These are phyloP conservation scores for Ptyas mucosa DNA, from an alignment of 2,113 vertebrate species.

Conservation along the genomic window DNA sequence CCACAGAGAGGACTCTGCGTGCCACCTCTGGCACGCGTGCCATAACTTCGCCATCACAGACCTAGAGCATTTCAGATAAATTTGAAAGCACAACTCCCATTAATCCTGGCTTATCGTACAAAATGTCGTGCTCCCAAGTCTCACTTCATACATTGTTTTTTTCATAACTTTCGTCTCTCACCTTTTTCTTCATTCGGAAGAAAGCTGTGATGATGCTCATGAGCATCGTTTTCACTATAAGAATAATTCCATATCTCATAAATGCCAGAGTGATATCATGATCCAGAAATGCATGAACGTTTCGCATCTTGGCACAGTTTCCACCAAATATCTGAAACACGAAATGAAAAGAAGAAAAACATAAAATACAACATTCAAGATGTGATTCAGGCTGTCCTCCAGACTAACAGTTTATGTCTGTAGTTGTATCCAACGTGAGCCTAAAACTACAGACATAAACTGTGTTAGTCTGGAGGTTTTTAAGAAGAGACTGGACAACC, in stretches of 20 bases:
- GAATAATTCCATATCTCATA: slow-evolving; percentile 68
- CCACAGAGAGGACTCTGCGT: too few relatives aligned
- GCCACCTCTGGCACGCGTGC: too few relatives aligned
- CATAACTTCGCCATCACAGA: not conserved
- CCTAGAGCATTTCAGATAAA: not conserved
- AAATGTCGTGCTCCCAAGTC: not conserved
- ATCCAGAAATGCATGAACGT: slow-evolving; percentile 58
- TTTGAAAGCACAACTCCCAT: not conserved
- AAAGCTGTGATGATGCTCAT: slow-evolving; percentile 72
- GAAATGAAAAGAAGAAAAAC: not conserved
- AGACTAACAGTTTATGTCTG: too few relatives aligned
- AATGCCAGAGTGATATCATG: slow-evolving; percentile 71
- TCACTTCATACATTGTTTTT: not conserved
- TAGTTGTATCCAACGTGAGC: too few relatives aligned
- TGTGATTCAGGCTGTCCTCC: not conserved
- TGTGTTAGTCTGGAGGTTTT: not conserved
- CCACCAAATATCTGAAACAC: slow-evolving; percentile 30
- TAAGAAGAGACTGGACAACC: not conserved
- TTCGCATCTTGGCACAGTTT: slow-evolving; percentile 62
- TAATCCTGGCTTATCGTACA: not conserved
- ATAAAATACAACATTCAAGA: not conserved
- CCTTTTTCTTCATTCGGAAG: slow-evolving; percentile 74
- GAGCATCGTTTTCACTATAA: slow-evolving; percentile 83
- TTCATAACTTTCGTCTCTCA: slow-evolving; percentile 42
- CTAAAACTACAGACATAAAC: not conserved